phyloP scores from a whole-genome alignment of 2,113 vertebrate species.

The Carassius gibelio region DNA sequence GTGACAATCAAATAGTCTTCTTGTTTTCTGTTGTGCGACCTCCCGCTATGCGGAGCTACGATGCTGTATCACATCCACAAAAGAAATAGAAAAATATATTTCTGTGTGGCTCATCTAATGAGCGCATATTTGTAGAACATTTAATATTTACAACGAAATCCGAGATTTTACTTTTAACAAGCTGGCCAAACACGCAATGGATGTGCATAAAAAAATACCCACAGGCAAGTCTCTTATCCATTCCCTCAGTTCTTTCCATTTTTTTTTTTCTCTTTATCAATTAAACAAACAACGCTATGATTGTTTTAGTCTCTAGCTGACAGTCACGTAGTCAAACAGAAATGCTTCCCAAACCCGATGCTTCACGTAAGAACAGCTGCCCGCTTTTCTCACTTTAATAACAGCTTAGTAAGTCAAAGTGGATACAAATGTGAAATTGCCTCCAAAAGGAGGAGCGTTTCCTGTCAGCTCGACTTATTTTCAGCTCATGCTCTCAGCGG shows the following conservation, averaged over 20 bases:
- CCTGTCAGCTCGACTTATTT: conserved; percentile 48
- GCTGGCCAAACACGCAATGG: not conserved
- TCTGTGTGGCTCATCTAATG: not conserved
- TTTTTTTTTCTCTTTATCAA: conserved; percentile 20
- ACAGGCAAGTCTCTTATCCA: not conserved
- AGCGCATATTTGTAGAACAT: not conserved
- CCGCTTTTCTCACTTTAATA: conserved; percentile 41
- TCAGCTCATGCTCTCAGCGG: conserved; percentile 46
- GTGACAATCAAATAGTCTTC: not conserved
- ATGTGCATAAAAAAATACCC: conserved; percentile 18
- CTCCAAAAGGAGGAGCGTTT: conserved; percentile 37
- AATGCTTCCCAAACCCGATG: not conserved
- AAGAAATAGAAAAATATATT: not conserved
- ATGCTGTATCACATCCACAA: not conserved
- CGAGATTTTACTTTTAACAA: not conserved
- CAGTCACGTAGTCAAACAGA: not conserved
- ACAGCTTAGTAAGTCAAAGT: conserved; percentile 47
- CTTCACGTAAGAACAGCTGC: conserved; percentile 32
- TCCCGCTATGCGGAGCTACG: not conserved
- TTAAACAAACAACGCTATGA: conserved; percentile 16
- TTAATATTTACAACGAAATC: not conserved
- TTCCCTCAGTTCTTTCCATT: conserved; percentile 19
- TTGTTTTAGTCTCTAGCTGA: not conserved
- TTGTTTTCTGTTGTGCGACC: not conserved
- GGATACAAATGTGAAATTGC: conserved; percentile 45